Conservation (phyloP, 2,888 invertebrate genomes). For the Papilio demoleus region DNA sequence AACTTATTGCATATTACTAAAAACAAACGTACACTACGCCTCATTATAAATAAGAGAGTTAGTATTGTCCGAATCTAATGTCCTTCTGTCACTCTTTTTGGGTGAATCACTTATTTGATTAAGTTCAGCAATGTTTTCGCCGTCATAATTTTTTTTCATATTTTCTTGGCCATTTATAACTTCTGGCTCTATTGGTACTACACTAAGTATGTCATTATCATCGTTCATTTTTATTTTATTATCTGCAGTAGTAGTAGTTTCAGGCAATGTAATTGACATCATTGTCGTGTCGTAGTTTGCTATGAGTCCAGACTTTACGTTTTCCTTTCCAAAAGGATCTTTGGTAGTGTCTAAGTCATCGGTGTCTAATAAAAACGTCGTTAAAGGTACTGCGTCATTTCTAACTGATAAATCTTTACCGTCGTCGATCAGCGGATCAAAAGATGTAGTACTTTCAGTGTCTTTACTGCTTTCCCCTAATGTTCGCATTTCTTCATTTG, state of each 20-base stretch:
- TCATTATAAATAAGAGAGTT: conserved; percentile 67
- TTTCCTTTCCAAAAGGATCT: conserved; percentile 36
- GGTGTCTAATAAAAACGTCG: conserved; percentile 72
- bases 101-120: conserved; percentile 78
- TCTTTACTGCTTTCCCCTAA: conserved; percentile 43
- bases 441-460: conserved; percentile 43
- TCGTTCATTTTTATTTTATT: conserved; percentile 43
- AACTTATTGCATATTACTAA: conserved; percentile 52
- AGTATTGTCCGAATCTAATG: conserved; percentile 69
- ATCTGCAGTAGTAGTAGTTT: conserved; percentile 34
- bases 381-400: conserved; percentile 53
- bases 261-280: conserved; percentile 19
- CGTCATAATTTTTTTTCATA: conserved; percentile 59
- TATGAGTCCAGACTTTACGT: conserved; percentile 10
- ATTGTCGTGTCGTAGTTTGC: conserved; percentile 22
- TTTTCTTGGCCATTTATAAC: conserved; percentile 56
- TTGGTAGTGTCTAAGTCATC: conserved; percentile 65
- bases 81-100: conserved; percentile 77
- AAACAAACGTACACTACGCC: conserved; percentile 60
- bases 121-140: conserved; percentile 66
- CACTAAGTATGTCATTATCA: conserved; percentile 65
- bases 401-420: conserved; percentile 42
- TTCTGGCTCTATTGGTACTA: conserved; percentile 67
- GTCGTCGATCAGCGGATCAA: conserved; percentile 42
- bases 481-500: conserved; percentile 45